These are phyloP conservation scores for Alligator mississippiensis DNA, from an alignment of 2,113 vertebrate species.

Conservation along the genomic window DNA sequence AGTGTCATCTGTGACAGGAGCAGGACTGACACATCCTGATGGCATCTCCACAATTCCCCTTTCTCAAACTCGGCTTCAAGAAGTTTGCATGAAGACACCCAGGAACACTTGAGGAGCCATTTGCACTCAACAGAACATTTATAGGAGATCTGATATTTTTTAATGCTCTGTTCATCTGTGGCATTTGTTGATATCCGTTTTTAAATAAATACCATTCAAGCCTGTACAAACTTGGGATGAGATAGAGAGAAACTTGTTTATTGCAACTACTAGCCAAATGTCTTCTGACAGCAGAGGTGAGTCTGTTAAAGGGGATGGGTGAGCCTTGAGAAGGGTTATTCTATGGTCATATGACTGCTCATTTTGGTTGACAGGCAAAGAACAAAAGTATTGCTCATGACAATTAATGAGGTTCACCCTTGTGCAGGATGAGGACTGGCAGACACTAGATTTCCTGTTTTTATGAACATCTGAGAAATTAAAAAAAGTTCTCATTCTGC, in stretches of 20 bases:
- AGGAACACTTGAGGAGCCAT: background rate
- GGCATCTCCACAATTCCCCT: conserved; percentile 17
- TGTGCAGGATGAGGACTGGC: too few species aligned
- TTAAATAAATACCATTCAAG: background rate
- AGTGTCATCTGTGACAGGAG: conserved; percentile 43
- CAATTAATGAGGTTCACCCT: background rate
- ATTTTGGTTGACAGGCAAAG: background rate
- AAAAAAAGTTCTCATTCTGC: too few species aligned
- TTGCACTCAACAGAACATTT: background rate
- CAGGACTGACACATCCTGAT: conserved; percentile 5
- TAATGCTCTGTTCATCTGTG: background rate
- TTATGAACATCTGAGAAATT: too few species aligned
- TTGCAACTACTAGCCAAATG: background rate
- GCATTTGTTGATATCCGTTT: background rate
- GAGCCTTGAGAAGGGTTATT: background rate
- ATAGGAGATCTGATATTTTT: background rate
- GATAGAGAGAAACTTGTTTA: background rate
- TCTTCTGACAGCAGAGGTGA: background rate
- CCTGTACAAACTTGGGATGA: background rate
- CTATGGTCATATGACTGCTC: background rate
- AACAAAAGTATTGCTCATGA: background rate
- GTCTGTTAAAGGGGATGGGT: background rate
- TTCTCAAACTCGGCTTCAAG: background rate
- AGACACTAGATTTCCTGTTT: too few species aligned
- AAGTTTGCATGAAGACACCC: background rate